A percentile compares a stretch with the other conserved stretches of the same genome.
phyloP scores from a whole-genome alignment of 2,888 invertebrate genomes.

The Octodonta nipae region DNA sequence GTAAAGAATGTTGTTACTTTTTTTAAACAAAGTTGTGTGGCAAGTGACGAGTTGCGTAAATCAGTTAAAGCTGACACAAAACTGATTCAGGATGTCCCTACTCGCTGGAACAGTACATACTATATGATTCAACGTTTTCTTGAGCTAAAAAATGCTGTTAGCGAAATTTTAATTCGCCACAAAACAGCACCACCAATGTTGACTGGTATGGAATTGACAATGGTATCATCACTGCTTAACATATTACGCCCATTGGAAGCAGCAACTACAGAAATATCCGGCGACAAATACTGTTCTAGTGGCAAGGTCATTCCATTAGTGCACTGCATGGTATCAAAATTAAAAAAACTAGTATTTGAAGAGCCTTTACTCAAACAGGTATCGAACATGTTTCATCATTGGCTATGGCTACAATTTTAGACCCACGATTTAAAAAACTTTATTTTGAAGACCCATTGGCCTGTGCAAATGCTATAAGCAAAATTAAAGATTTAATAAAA shows the following conservation, averaged over 20 bases:
- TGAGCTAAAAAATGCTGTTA: background rate
- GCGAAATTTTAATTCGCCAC: constrained; percentile 2
- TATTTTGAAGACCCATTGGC: constrained; percentile 1
- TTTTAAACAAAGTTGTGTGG: constrained; percentile 7
- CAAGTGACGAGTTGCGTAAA: constrained; percentile 2
- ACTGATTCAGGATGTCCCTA: constrained; percentile 3
- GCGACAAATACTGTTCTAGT: constrained; percentile 2
- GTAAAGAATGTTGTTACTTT: constrained; percentile 7
- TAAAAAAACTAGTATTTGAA: too few species aligned
- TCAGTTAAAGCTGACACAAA: background rate
- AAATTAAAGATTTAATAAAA: too few species aligned
- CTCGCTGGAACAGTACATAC: constrained; percentile 2
- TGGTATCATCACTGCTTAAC: background rate
- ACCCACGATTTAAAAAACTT: constrained; percentile 4
- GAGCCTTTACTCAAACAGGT: background rate
- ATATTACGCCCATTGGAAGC: background rate
- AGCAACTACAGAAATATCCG: constrained; percentile 3
- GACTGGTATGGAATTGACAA: background rate
- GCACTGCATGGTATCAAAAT: too few species aligned
- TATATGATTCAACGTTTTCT: constrained; percentile 4
- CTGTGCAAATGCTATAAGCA: background rate
- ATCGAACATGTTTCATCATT: background rate
- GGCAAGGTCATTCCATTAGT: constrained; percentile 1
- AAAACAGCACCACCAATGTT: constrained; percentile 2
- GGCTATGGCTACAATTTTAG: constrained; percentile 2